A percentile compares a stretch with the other conserved stretches of the same genome.
Evolutionary conservation across 2,888 invertebrate genomes (phyloP).

Genomic region (Calephelis perditalis): DNA sequence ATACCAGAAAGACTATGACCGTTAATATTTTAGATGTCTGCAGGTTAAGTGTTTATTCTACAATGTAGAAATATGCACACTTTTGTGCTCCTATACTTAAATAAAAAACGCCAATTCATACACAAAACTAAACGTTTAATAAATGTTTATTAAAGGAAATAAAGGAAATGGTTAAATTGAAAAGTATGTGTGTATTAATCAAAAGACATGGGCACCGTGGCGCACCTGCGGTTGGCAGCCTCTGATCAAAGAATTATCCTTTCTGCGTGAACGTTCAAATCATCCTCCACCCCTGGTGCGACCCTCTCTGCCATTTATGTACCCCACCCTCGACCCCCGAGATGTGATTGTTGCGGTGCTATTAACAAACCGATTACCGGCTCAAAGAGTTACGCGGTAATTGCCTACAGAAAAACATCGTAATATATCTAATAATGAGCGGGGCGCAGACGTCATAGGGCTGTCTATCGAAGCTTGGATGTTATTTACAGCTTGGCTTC

Average conservation of each 20-base stretch:
- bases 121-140: too few species aligned
- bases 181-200: neutral
- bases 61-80: too few species aligned
- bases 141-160: too few species aligned
- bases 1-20: too few species aligned
- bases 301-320: too few species aligned
- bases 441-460: neutral
- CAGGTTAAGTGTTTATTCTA: too few species aligned
- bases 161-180: too few species aligned
- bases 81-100: too few species aligned
- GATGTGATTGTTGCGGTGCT: slow-evolving; percentile 31
- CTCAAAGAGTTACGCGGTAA: slow-evolving; percentile 31
- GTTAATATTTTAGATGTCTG: too few species aligned
- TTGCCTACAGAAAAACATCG: slow-evolving; percentile 29
- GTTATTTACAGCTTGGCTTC: too few species aligned
- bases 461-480: neutral
- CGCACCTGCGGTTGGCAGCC: slow-evolving; percentile 47
- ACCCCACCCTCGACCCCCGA: slow-evolving; percentile 16
- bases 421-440: slow-evolving; percentile 24
- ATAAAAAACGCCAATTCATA: too few species aligned
- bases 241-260: slow-evolving; percentile 55
- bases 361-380: slow-evolving; percentile 30
- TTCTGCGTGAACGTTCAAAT: slow-evolving; percentile 38
- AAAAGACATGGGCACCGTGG: slow-evolving; percentile 31
- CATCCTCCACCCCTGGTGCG: slow-evolving; percentile 13